These are phyloP conservation scores for Rhipidura dahli DNA, from an alignment of 2,113 vertebrate species.

Conservation along the genomic window DNA sequence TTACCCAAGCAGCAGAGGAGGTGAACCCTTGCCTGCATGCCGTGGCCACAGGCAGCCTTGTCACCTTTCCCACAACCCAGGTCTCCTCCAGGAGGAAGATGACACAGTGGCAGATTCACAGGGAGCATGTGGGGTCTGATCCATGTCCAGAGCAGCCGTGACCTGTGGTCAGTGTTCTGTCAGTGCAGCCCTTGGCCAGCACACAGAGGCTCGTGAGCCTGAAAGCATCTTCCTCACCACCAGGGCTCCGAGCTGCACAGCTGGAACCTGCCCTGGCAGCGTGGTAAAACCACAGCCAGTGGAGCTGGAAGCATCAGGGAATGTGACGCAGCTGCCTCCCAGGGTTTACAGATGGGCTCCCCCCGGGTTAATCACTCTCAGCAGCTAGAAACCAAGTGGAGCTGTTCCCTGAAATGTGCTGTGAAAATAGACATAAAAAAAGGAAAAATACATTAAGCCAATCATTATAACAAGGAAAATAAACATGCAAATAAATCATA, in stretches of 20 bases:
- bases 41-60: background rate
- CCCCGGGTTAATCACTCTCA: background rate
- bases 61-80: background rate
- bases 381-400: background rate
- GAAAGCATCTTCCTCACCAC: background rate
- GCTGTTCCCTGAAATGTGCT: background rate
- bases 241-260: background rate
- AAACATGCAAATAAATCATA: background rate
- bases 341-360: background rate
- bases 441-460: background rate
- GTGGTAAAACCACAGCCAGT: background rate
- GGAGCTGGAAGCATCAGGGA: background rate
- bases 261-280: background rate
- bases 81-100: background rate
- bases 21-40: accelerated
- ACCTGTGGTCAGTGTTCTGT: too few relatives aligned
- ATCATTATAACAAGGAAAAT: background rate
- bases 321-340: background rate
- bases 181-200: background rate
- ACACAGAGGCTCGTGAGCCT: too few relatives aligned
- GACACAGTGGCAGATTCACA: background rate
- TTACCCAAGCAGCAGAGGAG: background rate
- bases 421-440: background rate
- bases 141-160: background rate
- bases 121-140: accelerated